phyloP scores from a whole-genome alignment of 1,140 invertebrate genomes.

The Drosophila kikkawai region DNA sequence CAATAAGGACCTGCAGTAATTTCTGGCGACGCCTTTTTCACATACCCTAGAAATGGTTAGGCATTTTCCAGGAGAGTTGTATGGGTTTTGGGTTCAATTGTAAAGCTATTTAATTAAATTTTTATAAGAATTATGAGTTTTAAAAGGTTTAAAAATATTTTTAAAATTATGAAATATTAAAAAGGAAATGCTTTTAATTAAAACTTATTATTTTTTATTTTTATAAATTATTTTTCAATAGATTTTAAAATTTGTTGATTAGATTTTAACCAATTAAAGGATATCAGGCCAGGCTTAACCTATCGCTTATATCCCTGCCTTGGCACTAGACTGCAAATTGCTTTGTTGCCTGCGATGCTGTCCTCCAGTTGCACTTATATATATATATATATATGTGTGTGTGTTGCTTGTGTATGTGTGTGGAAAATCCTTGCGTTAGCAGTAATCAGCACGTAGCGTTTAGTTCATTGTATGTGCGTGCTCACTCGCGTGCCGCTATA shows the following conservation, averaged over 20 bases:
- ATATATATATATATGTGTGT: neutral
- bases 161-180: neutral
- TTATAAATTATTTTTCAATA: neutral
- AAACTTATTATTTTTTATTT: neutral
- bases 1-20: slow-evolving; percentile 76
- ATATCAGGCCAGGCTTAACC: neutral
- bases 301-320: neutral
- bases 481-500: slow-evolving; percentile 39
- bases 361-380: slow-evolving; percentile 34
- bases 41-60: slow-evolving; percentile 16
- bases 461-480: slow-evolving; percentile 80
- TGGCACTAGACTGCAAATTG: slow-evolving; percentile 44
- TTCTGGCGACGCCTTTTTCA: slow-evolving; percentile 63
- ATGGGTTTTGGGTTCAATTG: neutral
- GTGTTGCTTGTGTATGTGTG: slow-evolving; percentile 8
- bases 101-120: no score
- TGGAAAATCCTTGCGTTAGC: slow-evolving; percentile 77
- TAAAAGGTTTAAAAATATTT: no score
- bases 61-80: neutral
- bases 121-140: no score
- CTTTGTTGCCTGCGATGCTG: slow-evolving; percentile 51
- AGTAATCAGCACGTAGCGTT: slow-evolving; percentile 81
- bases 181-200: rapidly evolving
- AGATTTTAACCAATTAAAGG: neutral
- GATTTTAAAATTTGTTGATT: neutral